Base-by-base conservation (phyloP, 2,113 vertebrate species). In the Saccopteryx bilineata region DNA sequence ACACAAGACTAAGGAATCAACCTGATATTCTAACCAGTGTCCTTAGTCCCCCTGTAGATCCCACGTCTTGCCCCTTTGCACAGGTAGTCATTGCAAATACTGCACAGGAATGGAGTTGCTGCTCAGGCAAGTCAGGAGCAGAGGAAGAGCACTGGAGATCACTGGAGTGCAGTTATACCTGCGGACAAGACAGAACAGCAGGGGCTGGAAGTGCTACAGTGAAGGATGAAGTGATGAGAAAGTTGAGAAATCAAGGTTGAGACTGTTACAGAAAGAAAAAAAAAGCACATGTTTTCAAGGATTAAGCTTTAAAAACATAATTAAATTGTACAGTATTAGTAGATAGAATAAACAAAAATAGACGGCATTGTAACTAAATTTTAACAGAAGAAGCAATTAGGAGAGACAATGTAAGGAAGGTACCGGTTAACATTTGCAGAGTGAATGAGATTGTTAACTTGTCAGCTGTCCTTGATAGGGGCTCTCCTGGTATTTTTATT, bases 31-130 rank as follows among this genome's bases (percentile, higher is more conserved):
- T 75, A 93, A 23, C 3, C 12, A 66, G 23, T 12, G 17, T 85
- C 19, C 7, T 66, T 87, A 17, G 56, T 33, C 5, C 39, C 18
- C 24, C 18, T 33, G 0, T 52, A 48, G 26, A 11, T 28, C 69
- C 5, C 17, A 46, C 9, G 33, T 0, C 33, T 68, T 46, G 24
- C 18, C 78, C 28, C n/a, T 91, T 80, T 83, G 48, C 24, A 19
- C 2, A 24, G 13, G 2, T 8, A 13, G 8, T 9, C 60, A 24
- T 3, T 1, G 1, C n/a, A 52, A 54, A 15, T 4, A 48, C 18
- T 9, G 17, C 6, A 39, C 5, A 81, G 14, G 9, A 19, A 63
- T 5, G 33, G 19, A 24, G 52, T 3, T 39, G 15, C 17, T 31
- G 17, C 1, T 31, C 15, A 19, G 14, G 48, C 5, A 33, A 54